phyloP scores from a whole-genome alignment of 2,888 invertebrate genomes.

The Pardosa pseudoannulata region DNA sequence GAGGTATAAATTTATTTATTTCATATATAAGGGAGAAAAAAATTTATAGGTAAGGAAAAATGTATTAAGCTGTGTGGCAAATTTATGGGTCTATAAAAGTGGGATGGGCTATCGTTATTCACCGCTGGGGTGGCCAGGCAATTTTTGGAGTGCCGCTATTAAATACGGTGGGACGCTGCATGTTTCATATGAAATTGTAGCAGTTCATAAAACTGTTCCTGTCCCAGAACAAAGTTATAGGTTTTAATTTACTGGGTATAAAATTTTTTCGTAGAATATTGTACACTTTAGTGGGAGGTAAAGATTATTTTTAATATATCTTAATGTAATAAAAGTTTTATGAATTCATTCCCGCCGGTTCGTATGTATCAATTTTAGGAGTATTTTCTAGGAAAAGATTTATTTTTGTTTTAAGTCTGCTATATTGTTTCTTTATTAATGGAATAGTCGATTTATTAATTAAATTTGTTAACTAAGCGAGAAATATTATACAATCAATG shows the following conservation, averaged over 20 bases:
- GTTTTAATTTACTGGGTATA: not conserved
- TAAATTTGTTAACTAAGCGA: too few species aligned
- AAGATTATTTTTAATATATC: too few species aligned
- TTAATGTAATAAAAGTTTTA: too few species aligned
- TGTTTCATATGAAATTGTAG: not conserved
- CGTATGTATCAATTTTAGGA: too few species aligned
- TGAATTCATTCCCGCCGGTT: too few species aligned
- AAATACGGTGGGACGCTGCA: not conserved
- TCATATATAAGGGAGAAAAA: not conserved
- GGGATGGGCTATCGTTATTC: constrained; percentile 7
- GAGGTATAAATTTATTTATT: not conserved
- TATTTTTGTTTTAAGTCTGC: too few species aligned
- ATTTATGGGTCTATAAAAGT: constrained; percentile 12
- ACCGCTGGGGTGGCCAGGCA: not conserved
- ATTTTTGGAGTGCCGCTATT: constrained; percentile 1
- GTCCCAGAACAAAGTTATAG: not conserved
- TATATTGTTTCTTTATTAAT: too few species aligned
- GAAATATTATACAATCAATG: too few species aligned
- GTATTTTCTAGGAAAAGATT: too few species aligned
- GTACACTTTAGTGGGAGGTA: too few species aligned
- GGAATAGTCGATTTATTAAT: too few species aligned
- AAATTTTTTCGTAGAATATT: not conserved
- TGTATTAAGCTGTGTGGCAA: not conserved
- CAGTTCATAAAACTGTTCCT: not conserved
- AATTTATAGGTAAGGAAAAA: constrained; percentile 9